Evolutionary conservation across 1,140 invertebrate genomes (phyloP), one percentile per base, ranked within the genome.

Genomic region (Drosophila sechellia): DNA sequence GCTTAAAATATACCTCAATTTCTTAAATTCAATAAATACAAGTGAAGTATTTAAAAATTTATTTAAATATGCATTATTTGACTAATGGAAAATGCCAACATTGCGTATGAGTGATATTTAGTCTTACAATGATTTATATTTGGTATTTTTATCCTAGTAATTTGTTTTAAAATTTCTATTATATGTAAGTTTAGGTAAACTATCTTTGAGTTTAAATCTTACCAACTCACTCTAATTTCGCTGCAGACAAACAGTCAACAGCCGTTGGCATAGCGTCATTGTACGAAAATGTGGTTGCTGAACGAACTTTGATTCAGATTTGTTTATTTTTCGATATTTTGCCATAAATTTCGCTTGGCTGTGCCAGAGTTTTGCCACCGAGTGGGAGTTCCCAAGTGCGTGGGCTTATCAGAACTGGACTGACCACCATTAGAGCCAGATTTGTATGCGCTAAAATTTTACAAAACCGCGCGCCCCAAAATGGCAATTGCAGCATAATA

Each of bases 201-300:
- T 13, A 8, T 1, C 6, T 0, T 64, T 45, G 59, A 58, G 11
- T 10, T 39, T 6, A 11, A 5, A 3, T 22, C 2, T 22, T 3
- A 3, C 11, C 0, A 1, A 3, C 1, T 25, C 37, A 39, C 35
- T 84, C 60, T 43, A 12, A 65, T 60, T 77, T 68, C 20, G 60
- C 17, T 53, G 76, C 64, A 84, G 80, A 84, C 76, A 84, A 78
- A 83, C 73, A 81, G 81, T 80, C 81, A 84, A 83, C 79, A 83
- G 37, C 61, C 69, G 35, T 17, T 66, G 50, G 65, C 54, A 78
- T 81, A 55, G 60, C 81, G 81, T 85, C 81, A 85, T 86, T 81
- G 73, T 70, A 81, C 56, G 59, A 65, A 86, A 86, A 73, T 74
- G 48, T 84, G 55, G 60, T 74, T 43, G 57, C 56, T 66, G 40